phyloP scores from a whole-genome alignment of 2,113 vertebrate genomes.

The Saccopteryx bilineata region DNA sequence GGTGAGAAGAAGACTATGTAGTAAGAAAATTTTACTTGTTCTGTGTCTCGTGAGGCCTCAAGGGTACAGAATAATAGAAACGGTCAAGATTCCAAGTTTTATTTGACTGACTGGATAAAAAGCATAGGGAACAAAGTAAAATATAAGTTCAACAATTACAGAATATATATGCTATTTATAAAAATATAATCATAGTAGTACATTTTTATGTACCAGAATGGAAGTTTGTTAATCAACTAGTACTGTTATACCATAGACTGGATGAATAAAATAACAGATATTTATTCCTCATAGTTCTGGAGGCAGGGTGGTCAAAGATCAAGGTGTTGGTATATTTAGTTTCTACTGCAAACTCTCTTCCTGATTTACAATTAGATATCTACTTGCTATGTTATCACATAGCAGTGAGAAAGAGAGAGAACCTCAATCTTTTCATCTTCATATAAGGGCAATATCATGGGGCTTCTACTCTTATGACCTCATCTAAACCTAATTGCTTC shows the following conservation, averaged over 20 bases:
- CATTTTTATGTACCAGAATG: neutral
- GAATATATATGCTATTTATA: neutral
- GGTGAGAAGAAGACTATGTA: neutral
- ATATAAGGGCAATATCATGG: neutral
- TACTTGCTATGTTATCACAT: neutral
- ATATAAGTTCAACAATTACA: neutral
- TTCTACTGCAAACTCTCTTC: rapidly evolving
- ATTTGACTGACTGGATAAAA: neutral
- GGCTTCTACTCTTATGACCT: neutral
- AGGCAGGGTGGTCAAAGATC: neutral
- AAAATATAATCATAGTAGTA: neutral
- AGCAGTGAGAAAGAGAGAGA: neutral
- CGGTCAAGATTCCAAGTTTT: neutral
- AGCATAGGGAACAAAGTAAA: neutral
- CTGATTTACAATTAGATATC: neutral
- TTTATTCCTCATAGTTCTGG: neutral
- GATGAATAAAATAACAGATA: neutral
- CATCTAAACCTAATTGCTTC: neutral
- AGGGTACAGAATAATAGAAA: neutral
- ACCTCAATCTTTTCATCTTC: neutral
- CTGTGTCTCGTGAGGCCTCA: neutral
- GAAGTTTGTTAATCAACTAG: neutral
- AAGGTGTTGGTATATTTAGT: neutral
- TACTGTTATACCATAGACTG: neutral
- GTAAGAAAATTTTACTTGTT: neutral